A percentile compares a stretch with the other conserved stretches of the same genome.
These are phyloP conservation scores for Serrognathus titanus DNA, from an alignment of 2,888 invertebrate species.

Conservation along the genomic window DNA sequence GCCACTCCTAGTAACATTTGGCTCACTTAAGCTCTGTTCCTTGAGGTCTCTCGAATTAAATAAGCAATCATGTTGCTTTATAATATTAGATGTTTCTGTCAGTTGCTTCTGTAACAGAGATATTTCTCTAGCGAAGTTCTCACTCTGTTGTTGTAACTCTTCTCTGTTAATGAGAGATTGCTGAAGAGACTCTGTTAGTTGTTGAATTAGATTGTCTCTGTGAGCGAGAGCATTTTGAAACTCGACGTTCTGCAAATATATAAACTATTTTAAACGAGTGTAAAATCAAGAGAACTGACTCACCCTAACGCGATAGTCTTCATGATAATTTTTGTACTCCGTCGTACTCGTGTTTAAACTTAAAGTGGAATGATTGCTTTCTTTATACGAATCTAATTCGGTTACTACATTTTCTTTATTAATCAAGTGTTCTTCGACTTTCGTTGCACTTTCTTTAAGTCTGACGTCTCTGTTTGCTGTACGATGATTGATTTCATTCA, in stretches of 20 bases:
- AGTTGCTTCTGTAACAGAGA: conserved; percentile 52
- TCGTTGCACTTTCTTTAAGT: conserved; percentile 7
- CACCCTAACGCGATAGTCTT: conserved; percentile 68
- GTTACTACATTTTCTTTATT: conserved; percentile 51
- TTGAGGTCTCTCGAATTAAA: too few relatives aligned
- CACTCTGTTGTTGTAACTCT: conserved; percentile 59
- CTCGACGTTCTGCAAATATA: conserved; percentile 62
- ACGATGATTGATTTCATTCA: conserved; percentile 18
- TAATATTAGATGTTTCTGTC: conserved; percentile 47
- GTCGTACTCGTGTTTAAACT: conserved; percentile 62
- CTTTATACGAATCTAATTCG: conserved; percentile 52
- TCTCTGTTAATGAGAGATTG: conserved; percentile 62
- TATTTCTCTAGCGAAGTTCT: conserved; percentile 60
- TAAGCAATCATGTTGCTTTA: conserved; percentile 36
- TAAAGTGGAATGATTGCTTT: conserved; percentile 52
- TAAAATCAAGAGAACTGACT: conserved; percentile 31
- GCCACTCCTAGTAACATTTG: background rate
- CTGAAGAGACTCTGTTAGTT: conserved; percentile 68
- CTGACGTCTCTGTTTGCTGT: background rate
- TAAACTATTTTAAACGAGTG: conserved; percentile 1
- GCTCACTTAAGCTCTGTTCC: background rate
- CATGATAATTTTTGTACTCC: conserved; percentile 69
- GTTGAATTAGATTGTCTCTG: conserved; percentile 69
- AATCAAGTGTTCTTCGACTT: conserved; percentile 47
- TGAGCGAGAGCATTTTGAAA: conserved; percentile 66